Evolutionary conservation across 2,888 invertebrate species (phyloP).

Genomic region (Meganola albula): DNA sequence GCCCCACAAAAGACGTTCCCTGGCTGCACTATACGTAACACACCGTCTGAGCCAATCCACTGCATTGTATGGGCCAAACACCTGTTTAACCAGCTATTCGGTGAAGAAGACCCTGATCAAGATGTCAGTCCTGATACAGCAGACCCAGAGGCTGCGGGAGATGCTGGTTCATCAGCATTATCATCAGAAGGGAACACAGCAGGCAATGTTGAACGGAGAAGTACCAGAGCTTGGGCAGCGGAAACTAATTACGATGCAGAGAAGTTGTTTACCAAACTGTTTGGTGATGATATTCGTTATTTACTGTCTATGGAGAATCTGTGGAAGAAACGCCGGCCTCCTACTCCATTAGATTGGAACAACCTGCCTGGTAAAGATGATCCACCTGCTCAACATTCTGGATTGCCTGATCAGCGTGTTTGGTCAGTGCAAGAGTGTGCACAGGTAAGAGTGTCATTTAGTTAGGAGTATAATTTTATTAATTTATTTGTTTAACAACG

Average conservation of each 20-base stretch:
- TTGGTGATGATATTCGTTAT: conserved; percentile 96
- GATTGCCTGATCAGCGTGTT: conserved; percentile 84
- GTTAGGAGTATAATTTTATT: not conserved
- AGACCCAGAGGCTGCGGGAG: conserved; percentile 92
- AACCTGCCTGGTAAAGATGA: conserved; percentile 78
- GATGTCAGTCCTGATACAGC: conserved; percentile 98
- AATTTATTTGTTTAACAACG: no score
- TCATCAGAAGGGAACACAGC: conserved; percentile 58
- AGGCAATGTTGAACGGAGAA: conserved; percentile 77
- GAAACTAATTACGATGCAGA: conserved; percentile 88
- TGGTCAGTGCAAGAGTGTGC: conserved; percentile 89
- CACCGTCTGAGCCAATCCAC: conserved; percentile 99
- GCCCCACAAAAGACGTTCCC: conserved; percentile 95
- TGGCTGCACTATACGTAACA: conserved; percentile 99
- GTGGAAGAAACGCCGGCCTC: conserved; percentile 94
- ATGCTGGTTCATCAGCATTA: conserved; percentile 80
- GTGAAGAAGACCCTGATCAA: conserved; percentile 95
- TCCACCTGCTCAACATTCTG: conserved; percentile 59
- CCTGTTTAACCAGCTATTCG: conserved; percentile 99
- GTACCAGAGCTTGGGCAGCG: conserved; percentile 95
- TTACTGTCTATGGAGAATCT: conserved; percentile 95
- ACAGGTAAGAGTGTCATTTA: conserved; percentile 47
- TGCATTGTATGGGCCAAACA: conserved; percentile 99
- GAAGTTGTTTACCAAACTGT: conserved; percentile 94
- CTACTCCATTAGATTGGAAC: conserved; percentile 87